Evolutionary conservation across 2,113 vertebrate species (phyloP).

Genomic region (Sander lucioperca): DNA sequence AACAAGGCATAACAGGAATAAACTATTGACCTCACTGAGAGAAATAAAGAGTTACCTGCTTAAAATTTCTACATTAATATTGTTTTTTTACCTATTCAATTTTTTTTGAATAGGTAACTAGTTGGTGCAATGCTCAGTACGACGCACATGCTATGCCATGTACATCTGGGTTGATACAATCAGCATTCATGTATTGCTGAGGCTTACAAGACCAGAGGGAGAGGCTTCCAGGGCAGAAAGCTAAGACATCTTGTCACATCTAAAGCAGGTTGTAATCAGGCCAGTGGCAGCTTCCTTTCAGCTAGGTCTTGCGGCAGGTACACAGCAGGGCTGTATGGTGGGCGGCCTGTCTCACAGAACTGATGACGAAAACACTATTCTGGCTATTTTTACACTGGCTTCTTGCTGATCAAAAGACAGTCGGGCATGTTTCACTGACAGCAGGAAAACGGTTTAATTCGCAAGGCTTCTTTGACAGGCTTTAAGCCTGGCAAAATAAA

Average conservation of each 20-base stretch:
- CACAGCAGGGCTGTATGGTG: constrained; percentile 49
- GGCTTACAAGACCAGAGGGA: constrained; percentile 61
- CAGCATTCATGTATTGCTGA: constrained; percentile 59
- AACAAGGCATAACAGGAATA: neutral
- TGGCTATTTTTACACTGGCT: constrained; percentile 69
- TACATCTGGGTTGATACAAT: constrained; percentile 49
- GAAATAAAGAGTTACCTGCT: neutral
- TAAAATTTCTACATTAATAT: neutral
- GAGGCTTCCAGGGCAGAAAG: constrained; percentile 51
- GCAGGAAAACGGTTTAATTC: constrained; percentile 26
- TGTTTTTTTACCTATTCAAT: too few relatives aligned
- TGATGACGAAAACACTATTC: constrained; percentile 58
- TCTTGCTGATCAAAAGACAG: constrained; percentile 66
- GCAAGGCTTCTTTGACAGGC: constrained; percentile 20
- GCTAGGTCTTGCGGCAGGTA: constrained; percentile 60
- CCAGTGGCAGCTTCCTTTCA: constrained; percentile 48
- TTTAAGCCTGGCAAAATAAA: constrained; percentile 26
- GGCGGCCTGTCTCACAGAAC: constrained; percentile 50
- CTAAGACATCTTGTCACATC: constrained; percentile 55
- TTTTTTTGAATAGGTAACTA: neutral
- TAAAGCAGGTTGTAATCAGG: constrained; percentile 68
- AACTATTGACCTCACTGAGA: neutral
- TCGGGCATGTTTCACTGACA: constrained; percentile 37
- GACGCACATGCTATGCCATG: neutral
- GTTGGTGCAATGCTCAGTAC: neutral